Evolutionary conservation across 2,888 invertebrate genomes (phyloP), one percentile per base, ranked within the genome.

Genomic region (Drosophila conformis): DNA sequence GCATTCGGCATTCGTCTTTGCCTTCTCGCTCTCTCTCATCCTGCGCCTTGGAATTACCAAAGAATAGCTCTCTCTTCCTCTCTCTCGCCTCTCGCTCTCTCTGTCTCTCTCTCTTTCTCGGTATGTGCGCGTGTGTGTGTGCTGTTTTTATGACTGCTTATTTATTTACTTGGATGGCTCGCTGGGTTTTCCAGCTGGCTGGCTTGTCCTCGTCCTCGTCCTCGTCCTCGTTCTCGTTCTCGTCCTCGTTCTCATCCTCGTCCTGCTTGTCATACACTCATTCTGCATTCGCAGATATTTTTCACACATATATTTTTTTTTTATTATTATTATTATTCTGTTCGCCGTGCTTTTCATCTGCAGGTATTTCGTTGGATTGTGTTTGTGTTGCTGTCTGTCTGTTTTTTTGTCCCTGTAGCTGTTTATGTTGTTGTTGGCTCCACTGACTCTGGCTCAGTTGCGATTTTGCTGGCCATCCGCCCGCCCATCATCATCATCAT

Each of bases 141-240:
- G 73, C 75, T 77, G 88, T 73, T 89, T 85, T 89, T 85, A 89
- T 89, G 87, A 84, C 90, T 87, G 90, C 82, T 85, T 85, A 87
- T 89, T 85, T 85, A 85, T 89, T 89, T 85, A 87, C 79, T 88
- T 77, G 86, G 80, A 57, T 73, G 85, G 75, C 70, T 90, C 71
- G 80, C 73, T 87, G 84, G 84, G 82, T 85, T 85, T 85, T 89
- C 84, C 84, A 89, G 82, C 87, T 84, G 78, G 87, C 89, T 84
- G 87, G 46, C 46, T 85, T 66, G 65, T 56, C 58, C 79, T 81
- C 66, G 60, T 63, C 67, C 70, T 64, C 40, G 36, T 62, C 40
- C 70, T 63, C 60, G 38, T 21, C 1, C 70, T 63, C 60, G 38
- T 52, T 25, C 74, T 69, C 75, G 58, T 72, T 60, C 65, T 73